These are phyloP conservation scores for Protobothrops mucrosquamatus DNA, from an alignment of 2,113 vertebrate genomes.

Conservation along the genomic window DNA sequence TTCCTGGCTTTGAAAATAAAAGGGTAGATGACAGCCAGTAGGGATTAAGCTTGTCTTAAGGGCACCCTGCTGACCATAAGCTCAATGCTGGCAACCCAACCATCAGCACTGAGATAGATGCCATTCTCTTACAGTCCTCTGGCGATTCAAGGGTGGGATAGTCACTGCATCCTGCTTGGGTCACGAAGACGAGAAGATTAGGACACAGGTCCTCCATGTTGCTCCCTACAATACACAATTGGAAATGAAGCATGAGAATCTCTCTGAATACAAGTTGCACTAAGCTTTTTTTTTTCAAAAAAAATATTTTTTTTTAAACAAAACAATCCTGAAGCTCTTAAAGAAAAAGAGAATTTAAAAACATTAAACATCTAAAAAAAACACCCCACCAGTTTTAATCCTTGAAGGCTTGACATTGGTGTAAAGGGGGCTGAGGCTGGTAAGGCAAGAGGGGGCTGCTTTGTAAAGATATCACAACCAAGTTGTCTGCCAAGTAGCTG, in stretches of 20 bases:
- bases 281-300: not conserved
- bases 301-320: not conserved
- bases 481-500: too few species aligned
- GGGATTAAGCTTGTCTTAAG: not conserved
- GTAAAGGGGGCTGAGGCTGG: too few species aligned
- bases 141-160: constrained; percentile 76
- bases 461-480: not conserved
- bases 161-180: constrained; percentile 66
- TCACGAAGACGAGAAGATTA: constrained; percentile 65
- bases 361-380: not conserved
- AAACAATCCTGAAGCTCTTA: not conserved
- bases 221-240: constrained; percentile 49
- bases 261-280: not conserved
- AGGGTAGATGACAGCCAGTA: not conserved
- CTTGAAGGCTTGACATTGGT: too few species aligned
- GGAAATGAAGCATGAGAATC: not conserved
- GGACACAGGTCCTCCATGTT: constrained; percentile 42
- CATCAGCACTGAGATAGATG: too few species aligned
- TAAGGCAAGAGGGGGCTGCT: too few species aligned
- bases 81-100: not conserved
- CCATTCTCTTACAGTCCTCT: constrained; percentile 78
- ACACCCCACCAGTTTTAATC: too few species aligned
- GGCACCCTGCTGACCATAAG: not conserved
- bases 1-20: not conserved
- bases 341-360: not conserved